These are phyloP conservation scores for Rhombomys opimus DNA, from an alignment of 2,113 vertebrate genomes.

Conservation along the genomic window DNA sequence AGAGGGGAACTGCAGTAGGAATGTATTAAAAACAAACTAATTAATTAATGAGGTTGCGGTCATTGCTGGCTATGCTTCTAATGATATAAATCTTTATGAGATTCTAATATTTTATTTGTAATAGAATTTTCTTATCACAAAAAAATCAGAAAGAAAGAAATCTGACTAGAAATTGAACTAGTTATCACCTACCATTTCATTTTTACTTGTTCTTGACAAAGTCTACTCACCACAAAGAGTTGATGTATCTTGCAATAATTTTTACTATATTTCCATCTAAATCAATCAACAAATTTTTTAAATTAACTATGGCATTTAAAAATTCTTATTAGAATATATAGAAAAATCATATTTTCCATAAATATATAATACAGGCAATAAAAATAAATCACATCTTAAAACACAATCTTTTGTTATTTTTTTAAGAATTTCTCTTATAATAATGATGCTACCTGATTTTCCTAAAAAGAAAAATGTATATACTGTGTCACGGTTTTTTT, in stretches of 20 bases:
- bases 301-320: not conserved
- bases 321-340: not conserved
- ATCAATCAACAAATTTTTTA: constrained; percentile 32
- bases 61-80: not conserved
- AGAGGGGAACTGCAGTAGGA: not conserved
- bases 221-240: not conserved
- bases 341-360: not conserved
- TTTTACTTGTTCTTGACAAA: constrained; percentile 7
- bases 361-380: not conserved
- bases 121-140: constrained; percentile 1
- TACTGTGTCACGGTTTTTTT: not conserved
- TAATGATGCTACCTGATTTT: not conserved
- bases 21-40: not conserved
- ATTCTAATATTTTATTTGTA: not conserved
- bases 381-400: not conserved
- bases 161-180: not conserved
- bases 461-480: not conserved
- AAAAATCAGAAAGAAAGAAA: not conserved
- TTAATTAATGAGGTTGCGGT: not conserved
- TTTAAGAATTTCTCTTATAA: not conserved
- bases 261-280: not conserved
- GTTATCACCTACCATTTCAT: not conserved
- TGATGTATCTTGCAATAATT: not conserved
- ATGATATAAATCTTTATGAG: not conserved
- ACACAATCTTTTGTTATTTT: constrained; percentile 17